Conservation (phyloP, 1,140 invertebrate species). For the Nephila pilipes region DNA sequence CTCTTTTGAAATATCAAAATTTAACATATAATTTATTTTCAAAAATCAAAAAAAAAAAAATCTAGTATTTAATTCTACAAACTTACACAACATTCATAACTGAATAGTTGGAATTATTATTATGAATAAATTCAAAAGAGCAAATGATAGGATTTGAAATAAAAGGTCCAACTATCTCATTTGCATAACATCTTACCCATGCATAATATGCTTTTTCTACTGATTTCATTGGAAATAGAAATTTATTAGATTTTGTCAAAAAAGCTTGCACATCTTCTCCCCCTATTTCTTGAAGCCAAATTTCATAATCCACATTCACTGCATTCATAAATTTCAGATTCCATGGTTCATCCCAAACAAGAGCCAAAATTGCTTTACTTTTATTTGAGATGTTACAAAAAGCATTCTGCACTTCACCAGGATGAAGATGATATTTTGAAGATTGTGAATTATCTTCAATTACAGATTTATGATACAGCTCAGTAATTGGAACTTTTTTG, state of each 20-base stretch:
- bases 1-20: too few species aligned
- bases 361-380: conserved; percentile 21
- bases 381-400: conserved; percentile 13
- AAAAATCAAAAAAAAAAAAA: too few species aligned
- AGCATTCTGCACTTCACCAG: conserved; percentile 44
- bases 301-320: conserved; percentile 77
- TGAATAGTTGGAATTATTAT: background rate
- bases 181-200: conserved; percentile 69
- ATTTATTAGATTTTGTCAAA: conserved; percentile 45
- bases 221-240: background rate
- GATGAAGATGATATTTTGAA: conserved; percentile 5
- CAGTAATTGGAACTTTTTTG: background rate
- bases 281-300: conserved; percentile 76
- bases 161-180: conserved; percentile 70
- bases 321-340: conserved; percentile 78
- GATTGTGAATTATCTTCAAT: background rate
- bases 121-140: background rate
- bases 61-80: too few species aligned
- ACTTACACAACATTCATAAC: too few species aligned
- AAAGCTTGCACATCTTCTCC: conserved; percentile 59
- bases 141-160: conserved; percentile 66
- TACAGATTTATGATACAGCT: background rate
- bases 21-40: too few species aligned
- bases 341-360: conserved; percentile 77
- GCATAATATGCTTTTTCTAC: conserved; percentile 21